These are phyloP conservation scores for Carollia perspicillata DNA, from an alignment of 2,113 vertebrate genomes.

Conservation along the genomic window DNA sequence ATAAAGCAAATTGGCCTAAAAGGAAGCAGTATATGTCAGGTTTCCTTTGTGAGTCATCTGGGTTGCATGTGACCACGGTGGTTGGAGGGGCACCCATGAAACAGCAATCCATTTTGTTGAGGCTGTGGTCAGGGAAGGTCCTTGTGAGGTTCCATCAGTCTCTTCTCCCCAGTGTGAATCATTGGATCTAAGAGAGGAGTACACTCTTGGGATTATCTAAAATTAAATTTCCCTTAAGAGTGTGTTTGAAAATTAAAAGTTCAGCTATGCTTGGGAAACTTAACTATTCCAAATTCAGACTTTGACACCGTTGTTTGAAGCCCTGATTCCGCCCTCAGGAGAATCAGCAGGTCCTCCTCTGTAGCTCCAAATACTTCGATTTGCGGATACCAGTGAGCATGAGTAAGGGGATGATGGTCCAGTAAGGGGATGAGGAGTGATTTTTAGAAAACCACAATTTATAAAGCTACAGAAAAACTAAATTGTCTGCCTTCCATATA, in stretches of 20 bases:
- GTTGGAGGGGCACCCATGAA: background rate
- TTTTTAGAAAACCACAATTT: conserved; percentile 8
- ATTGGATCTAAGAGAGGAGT: conserved; percentile 2
- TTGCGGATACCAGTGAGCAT: background rate
- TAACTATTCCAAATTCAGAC: background rate
- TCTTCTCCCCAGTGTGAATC: background rate
- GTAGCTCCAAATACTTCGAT: background rate
- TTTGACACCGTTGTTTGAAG: background rate
- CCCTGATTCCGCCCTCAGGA: background rate
- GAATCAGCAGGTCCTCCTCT: background rate
- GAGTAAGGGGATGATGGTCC: background rate
- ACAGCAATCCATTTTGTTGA: background rate
- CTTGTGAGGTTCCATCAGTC: background rate
- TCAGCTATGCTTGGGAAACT: background rate
- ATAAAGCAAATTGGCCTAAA: background rate
- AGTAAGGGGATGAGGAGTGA: background rate
- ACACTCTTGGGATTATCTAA: background rate
- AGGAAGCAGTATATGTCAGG: background rate
- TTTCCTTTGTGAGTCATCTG: background rate
- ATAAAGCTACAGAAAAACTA: background rate
- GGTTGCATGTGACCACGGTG: background rate
- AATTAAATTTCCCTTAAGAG: background rate
- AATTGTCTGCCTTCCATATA: background rate
- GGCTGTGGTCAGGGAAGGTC: background rate
- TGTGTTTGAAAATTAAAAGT: background rate